phyloP scores from a whole-genome alignment of 2,113 vertebrate species.

The Dipodomys ordii region DNA sequence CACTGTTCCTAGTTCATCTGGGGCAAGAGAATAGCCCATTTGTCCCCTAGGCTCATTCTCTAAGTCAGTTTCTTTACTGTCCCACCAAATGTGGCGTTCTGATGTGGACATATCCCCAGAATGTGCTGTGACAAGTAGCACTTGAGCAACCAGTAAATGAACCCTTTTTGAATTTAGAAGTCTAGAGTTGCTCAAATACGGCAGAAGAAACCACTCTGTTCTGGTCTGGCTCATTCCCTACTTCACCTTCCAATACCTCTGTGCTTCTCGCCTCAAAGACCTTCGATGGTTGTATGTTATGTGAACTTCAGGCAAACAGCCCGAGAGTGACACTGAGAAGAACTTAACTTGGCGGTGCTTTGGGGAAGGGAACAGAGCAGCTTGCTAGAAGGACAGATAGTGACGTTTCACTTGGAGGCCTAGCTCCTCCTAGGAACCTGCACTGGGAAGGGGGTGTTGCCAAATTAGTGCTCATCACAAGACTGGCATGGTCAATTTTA shows the following conservation, averaged over 20 bases:
- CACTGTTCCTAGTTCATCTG: too few relatives aligned
- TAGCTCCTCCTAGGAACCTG: background rate
- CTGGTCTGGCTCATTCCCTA: background rate
- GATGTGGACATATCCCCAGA: accelerated
- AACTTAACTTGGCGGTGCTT: background rate
- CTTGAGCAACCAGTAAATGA: background rate
- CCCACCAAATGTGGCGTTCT: too few relatives aligned
- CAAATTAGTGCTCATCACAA: background rate
- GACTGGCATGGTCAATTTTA: background rate
- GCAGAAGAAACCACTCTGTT: background rate
- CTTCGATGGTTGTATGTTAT: accelerated
- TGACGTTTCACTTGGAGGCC: background rate
- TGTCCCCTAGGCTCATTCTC: background rate
- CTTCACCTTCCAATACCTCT: accelerated
- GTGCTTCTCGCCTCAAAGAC: background rate
- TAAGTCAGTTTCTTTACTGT: background rate
- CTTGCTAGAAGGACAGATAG: accelerated
- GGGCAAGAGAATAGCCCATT: background rate
- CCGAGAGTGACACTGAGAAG: too few relatives aligned
- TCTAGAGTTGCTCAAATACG: background rate
- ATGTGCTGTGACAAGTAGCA: accelerated
- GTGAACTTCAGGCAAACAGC: background rate
- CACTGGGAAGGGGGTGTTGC: accelerated
- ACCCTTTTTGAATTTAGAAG: background rate
- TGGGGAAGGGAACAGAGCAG: background rate